Percentiles rank a stretch among this genome's conserved stretches.
phyloP scores from a whole-genome alignment of 2,113 vertebrate genomes.

The Scytalopus superciliaris region DNA sequence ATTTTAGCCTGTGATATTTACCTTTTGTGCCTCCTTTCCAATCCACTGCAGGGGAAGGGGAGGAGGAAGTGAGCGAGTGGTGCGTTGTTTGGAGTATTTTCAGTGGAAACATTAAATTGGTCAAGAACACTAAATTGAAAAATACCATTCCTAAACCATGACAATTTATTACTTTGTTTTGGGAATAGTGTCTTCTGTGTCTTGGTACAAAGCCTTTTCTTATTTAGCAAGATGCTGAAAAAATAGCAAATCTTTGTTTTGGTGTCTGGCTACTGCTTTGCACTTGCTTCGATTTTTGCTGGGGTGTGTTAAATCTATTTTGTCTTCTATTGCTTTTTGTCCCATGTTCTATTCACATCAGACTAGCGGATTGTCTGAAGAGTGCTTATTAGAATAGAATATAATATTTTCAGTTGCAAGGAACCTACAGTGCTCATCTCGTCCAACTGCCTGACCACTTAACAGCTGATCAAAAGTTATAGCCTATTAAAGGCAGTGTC shows the following conservation, averaged over 20 bases:
- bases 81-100: background rate
- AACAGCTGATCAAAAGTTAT: background rate
- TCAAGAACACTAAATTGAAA: background rate
- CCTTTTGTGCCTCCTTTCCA: background rate
- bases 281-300: background rate
- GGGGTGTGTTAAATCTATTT: background rate
- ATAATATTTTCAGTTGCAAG: background rate
- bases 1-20: background rate
- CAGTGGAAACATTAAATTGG: background rate
- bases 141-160: background rate
- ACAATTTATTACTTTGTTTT: background rate
- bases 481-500: background rate
- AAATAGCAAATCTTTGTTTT: background rate
- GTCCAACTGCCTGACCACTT: background rate
- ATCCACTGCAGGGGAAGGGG: background rate
- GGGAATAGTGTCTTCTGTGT: background rate
- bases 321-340: background rate
- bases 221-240: background rate
- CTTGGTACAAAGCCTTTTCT: background rate
- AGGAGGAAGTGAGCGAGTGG: background rate
- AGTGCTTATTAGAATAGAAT: background rate
- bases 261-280: background rate
- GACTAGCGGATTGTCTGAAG: background rate
- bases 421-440: background rate
- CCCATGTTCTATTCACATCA: background rate